phyloP scores from a whole-genome alignment of 2,888 invertebrate species.

The Meta bourneti region DNA sequence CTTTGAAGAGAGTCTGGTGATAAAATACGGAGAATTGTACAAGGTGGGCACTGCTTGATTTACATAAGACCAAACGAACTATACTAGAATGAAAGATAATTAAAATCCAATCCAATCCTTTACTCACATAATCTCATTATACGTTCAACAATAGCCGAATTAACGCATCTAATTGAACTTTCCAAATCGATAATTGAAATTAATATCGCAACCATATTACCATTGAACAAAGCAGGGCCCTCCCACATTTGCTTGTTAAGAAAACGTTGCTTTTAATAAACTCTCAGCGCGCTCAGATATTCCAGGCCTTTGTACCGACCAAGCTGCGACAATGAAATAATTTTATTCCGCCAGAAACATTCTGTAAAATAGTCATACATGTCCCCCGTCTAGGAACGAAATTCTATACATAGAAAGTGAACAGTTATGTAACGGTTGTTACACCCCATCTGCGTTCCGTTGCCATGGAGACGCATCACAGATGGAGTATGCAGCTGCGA shows the following conservation, averaged over 20 bases:
- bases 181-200: background rate
- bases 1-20: no score
- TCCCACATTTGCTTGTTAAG: background rate
- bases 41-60: no score
- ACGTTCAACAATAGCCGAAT: no score
- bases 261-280: background rate
- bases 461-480: constrained; percentile 67
- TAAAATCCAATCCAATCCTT: no score
- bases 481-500: constrained; percentile 58
- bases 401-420: constrained; percentile 19
- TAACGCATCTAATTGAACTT: background rate
- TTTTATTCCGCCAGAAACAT: background rate
- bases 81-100: no score
- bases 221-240: background rate
- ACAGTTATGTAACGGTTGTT: constrained; percentile 50
- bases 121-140: no score
- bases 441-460: constrained; percentile 69
- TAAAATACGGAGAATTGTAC: no score
- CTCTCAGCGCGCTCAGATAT: background rate
- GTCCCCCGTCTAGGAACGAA: background rate
- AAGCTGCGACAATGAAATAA: background rate
- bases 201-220: background rate
- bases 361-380: constrained; percentile 10
- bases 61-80: no score
- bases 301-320: no score